Base-by-base conservation (phyloP, 1,140 invertebrate genomes). In the Drosophila saltans region DNA sequence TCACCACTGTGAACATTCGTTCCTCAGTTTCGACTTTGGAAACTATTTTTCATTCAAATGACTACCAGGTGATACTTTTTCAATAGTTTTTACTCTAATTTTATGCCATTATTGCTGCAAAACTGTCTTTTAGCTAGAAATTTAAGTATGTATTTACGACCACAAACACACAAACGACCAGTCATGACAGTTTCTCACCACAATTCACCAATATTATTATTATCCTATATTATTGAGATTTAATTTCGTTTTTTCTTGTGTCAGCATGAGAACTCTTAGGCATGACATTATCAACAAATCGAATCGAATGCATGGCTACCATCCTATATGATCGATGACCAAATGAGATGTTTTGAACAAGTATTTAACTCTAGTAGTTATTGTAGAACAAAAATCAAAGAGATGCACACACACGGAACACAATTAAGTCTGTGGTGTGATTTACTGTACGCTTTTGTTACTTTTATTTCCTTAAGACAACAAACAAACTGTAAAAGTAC, bases 351-450 rank as follows among this genome's bases (percentile, higher is more conserved):
- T 52, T 52, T 24, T 26, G 8, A 52, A 52, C 45, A 52, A 52
- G 45, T 52, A 52, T 52, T 52, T 52, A 36, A 52, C 45, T 4
- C 8, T 52, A 26, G 21, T 52, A 8, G 21, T 24, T 21, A 52
- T 8, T 52, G 45, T 52, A 52, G 45, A 52, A 52, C 45, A 52
- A 52, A 52, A 52, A 52, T 52, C 45, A 52, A 52, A 52, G 45
- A 52, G 45, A 26, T 52, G 45, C 21, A 24, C 45, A 36, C 33
- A 36, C 33, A 36, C 28, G 4, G 2, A 30, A 2, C 28, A 16
- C 1, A 52, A 26, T 9, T 26, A 10, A 26, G 9, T 10, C 21
- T 52, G 24, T 26, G 45, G 45, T 52, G 45, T 52, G 45, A 30
- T 7, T 11, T 52, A 52, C 45, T 52, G 45, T 52, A 52, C 45